phyloP scores from a whole-genome alignment of 2,888 invertebrate species.

The Gandaritis pyraliata region DNA sequence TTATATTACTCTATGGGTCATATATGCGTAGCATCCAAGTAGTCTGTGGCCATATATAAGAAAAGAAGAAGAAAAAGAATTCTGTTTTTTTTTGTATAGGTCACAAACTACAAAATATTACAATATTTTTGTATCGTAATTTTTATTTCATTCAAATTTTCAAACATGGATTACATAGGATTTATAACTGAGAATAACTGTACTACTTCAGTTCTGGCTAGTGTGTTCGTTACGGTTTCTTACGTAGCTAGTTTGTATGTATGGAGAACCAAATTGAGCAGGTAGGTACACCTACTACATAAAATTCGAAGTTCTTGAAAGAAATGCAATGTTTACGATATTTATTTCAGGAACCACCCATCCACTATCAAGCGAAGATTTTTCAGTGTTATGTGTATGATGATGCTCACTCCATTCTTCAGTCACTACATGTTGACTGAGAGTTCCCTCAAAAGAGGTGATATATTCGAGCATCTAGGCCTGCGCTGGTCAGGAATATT shows the following conservation, averaged over 20 bases:
- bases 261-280: constrained; percentile 91
- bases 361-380: constrained; percentile 94
- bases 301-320: no score
- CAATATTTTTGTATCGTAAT: neutral
- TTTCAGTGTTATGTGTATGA: constrained; percentile 92
- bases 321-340: constrained; percentile 39
- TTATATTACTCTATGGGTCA: no score
- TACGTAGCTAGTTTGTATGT: constrained; percentile 96
- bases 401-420: constrained; percentile 91
- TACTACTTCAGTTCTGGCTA: constrained; percentile 87
- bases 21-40: no score
- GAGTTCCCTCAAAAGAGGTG: constrained; percentile 84
- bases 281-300: constrained; percentile 73
- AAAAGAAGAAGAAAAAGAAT: no score
- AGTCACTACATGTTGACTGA: constrained; percentile 89
- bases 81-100: no score
- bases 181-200: constrained; percentile 69
- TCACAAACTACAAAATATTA: no score
- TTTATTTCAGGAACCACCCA: constrained; percentile 91
- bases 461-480: constrained; percentile 89
- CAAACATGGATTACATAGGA: constrained; percentile 42
- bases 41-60: no score
- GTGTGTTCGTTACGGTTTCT: constrained; percentile 89
- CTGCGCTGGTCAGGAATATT: constrained; percentile 89
- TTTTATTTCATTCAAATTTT: neutral